Evolutionary conservation across 2,113 vertebrate genomes (phyloP).

Genomic region (Onychorhynchus coronatus): DNA sequence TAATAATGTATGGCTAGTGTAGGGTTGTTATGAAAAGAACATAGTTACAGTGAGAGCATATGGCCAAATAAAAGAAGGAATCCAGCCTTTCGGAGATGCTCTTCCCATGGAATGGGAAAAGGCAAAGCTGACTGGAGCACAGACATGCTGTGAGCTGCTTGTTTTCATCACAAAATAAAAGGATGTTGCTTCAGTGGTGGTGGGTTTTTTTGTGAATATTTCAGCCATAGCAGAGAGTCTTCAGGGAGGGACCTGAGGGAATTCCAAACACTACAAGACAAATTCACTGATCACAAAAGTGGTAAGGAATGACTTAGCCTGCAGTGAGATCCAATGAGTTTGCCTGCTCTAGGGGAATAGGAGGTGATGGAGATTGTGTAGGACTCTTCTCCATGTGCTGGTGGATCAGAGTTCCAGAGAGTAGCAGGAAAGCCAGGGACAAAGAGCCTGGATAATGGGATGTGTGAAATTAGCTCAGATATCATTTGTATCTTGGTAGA

Average conservation of each 20-base stretch:
- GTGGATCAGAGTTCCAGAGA: background rate
- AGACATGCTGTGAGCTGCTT: background rate
- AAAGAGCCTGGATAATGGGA: background rate
- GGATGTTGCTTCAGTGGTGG: background rate
- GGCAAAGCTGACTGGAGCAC: background rate
- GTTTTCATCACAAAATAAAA: background rate
- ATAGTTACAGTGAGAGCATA: conserved; percentile 23
- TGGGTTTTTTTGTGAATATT: background rate
- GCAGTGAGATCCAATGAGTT: accelerated
- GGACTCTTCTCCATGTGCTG: background rate
- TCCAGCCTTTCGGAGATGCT: background rate
- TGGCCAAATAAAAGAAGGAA: conserved; percentile 39
- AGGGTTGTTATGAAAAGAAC: conserved; percentile 23
- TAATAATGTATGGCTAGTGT: conserved; percentile 12
- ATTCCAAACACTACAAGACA: background rate
- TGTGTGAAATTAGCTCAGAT: accelerated
- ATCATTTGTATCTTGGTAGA: accelerated
- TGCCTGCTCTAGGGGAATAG: background rate
- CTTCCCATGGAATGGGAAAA: background rate
- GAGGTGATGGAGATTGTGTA: background rate
- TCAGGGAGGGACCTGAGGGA: background rate
- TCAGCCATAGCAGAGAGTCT: background rate
- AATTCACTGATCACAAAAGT: background rate
- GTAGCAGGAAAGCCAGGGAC: background rate
- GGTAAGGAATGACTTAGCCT: accelerated